Evolutionary conservation across 2,888 invertebrate species (phyloP).

Genomic region (Acholoe squamosa): DNA sequence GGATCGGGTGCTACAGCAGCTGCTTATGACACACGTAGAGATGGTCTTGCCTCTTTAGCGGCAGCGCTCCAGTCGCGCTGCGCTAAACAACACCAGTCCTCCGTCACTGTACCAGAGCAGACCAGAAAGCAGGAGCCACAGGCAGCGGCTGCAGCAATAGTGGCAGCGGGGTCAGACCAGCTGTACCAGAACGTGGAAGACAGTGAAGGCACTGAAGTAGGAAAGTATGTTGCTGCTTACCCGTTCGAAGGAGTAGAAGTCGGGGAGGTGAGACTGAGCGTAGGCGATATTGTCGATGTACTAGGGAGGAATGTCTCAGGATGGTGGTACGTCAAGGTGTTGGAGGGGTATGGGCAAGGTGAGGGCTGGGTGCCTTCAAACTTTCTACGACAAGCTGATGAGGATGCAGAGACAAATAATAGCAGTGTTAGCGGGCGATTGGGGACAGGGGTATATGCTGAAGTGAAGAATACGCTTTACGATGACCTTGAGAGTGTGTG

Average conservation of each 20-base stretch:
- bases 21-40: too few relatives aligned
- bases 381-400: constrained; percentile 1
- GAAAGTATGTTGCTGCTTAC: neutral
- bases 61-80: neutral
- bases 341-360: constrained; percentile 26
- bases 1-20: neutral
- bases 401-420: neutral
- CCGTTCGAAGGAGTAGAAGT: constrained; percentile 49
- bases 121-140: neutral
- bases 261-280: constrained; percentile 36
- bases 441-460: neutral
- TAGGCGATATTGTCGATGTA: constrained; percentile 43
- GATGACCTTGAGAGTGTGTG: constrained; percentile 9
- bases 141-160: neutral
- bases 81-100: too few relatives aligned
- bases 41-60: neutral
- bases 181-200: constrained; percentile 40
- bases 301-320: constrained; percentile 54
- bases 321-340: constrained; percentile 60
- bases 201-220: neutral
- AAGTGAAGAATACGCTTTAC: neutral
- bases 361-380: constrained; percentile 60
- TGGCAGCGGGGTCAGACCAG: neutral
- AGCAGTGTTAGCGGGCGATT: neutral
- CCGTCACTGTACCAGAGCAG: neutral